A percentile compares a stretch with the other conserved stretches of the same genome.
phyloP scores from a whole-genome alignment of 2,113 vertebrate species.

The Eleginops maclovinus region DNA sequence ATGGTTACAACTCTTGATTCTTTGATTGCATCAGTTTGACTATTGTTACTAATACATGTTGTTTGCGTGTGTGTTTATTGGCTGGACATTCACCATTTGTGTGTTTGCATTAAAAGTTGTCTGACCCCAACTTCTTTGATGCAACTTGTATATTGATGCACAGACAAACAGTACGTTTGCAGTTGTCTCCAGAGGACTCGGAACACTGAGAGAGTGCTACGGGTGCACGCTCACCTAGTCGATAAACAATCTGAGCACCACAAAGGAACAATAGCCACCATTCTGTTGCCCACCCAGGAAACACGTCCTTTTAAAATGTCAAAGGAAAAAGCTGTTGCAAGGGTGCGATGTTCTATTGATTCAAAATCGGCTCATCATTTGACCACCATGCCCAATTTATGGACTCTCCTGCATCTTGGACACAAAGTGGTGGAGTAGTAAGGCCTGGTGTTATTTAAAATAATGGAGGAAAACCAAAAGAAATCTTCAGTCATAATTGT shows the following conservation, averaged over 20 bases:
- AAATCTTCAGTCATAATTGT: conserved; percentile 38
- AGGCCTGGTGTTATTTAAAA: conserved; percentile 33
- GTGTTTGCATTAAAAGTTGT: conserved; percentile 53
- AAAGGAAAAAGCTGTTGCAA: conserved; percentile 71
- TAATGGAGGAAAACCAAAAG: conserved; percentile 50
- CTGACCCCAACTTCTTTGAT: conserved; percentile 44
- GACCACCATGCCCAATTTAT: conserved; percentile 65
- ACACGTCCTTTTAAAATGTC: conserved; percentile 77
- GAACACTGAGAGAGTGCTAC: conserved; percentile 46
- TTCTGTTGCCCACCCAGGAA: conserved; percentile 69
- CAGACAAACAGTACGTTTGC: conserved; percentile 48
- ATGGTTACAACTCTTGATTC: conserved; percentile 18
- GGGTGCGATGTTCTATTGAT: conserved; percentile 72
- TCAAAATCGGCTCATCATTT: conserved; percentile 76
- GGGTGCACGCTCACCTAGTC: conserved; percentile 63
- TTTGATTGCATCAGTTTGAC: conserved; percentile 63
- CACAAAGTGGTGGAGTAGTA: conserved; percentile 41
- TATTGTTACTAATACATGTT: neutral
- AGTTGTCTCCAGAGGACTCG: conserved; percentile 57
- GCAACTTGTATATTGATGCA: conserved; percentile 56
- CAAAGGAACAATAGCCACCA: conserved; percentile 77
- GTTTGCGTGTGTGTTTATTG: conserved; percentile 1
- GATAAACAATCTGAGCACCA: conserved; percentile 81
- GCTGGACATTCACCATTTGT: neutral
- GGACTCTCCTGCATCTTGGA: conserved; percentile 54